A percentile compares a stretch with the other conserved stretches of the same genome.
Conservation (phyloP, 1,140 invertebrate genomes). For the Fopius arisanus region DNA sequence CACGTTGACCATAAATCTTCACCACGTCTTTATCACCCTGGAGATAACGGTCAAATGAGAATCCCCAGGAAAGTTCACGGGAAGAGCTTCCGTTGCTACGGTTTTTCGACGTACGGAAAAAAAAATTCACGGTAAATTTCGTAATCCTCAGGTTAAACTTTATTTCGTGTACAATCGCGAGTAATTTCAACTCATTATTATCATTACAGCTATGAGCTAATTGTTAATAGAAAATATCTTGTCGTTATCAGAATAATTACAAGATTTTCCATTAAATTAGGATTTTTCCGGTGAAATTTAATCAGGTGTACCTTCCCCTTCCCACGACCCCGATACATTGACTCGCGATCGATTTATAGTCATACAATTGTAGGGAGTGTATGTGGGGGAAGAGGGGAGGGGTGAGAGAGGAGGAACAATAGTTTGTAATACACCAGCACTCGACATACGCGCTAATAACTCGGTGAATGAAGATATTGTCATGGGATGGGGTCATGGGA, state of each 20-base stretch:
- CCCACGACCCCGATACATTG: not conserved
- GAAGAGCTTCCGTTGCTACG: no score
- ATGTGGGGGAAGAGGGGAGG: no score
- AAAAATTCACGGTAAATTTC: no score
- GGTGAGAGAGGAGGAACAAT: not conserved
- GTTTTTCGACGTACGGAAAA: no score
- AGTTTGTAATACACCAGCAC: not conserved
- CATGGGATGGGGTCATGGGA: not conserved
- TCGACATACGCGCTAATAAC: not conserved
- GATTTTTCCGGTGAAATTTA: no score
- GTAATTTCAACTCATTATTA: no score
- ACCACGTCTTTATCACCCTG: not conserved
- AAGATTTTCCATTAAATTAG: no score
- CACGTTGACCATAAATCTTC: not conserved
- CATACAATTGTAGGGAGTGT: not conserved
- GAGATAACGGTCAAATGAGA: not conserved
- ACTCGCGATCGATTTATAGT: not conserved
- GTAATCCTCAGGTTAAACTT: no score
- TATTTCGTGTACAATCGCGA: no score
- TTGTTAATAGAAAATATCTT: no score
- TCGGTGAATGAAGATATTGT: not conserved
- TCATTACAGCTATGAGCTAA: no score
- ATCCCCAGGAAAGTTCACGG: not conserved
- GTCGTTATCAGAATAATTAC: no score
- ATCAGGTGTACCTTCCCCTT: not conserved